These are phyloP conservation scores for Neoniphon sammara DNA, from an alignment of 2,797 vertebrate species.

Conservation along the genomic window DNA sequence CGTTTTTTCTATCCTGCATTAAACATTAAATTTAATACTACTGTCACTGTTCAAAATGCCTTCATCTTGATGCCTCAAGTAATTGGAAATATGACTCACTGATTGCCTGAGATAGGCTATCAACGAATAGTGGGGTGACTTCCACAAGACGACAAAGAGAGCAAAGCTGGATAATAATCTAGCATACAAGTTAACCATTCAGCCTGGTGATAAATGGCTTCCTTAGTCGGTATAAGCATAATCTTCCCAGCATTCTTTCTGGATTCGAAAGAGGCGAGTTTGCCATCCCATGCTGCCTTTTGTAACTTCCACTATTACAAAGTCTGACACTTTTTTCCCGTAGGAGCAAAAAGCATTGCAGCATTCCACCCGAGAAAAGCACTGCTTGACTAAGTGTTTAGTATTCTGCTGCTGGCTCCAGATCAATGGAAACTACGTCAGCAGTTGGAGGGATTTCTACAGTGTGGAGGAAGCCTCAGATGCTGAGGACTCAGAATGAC, in stretches of 20 bases:
- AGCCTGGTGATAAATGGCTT: conserved; percentile 11
- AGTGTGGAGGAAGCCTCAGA: conserved; percentile 51
- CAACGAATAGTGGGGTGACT: background rate
- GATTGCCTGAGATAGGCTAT: background rate
- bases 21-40: background rate
- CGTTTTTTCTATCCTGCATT: background rate
- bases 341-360: conserved; percentile 35
- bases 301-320: background rate
- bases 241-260: conserved; percentile 39
- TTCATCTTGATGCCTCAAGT: background rate
- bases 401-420: conserved; percentile 69
- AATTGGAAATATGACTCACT: background rate
- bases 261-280: conserved; percentile 24
- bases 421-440: conserved; percentile 75
- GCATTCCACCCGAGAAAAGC: conserved; percentile 41
- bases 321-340: conserved; percentile 5
- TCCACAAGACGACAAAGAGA: conserved; percentile 30
- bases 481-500: conserved; percentile 15
- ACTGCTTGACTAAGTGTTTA: conserved; percentile 52
- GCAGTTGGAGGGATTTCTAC: conserved; percentile 74
- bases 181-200: conserved; percentile 1
- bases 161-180: conserved; percentile 31
- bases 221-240: conserved; percentile 16
- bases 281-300: conserved; percentile 6
- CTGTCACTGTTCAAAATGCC: background rate